Base-by-base conservation (phyloP, 1,140 invertebrate species). In the Mamestra configurata region DNA sequence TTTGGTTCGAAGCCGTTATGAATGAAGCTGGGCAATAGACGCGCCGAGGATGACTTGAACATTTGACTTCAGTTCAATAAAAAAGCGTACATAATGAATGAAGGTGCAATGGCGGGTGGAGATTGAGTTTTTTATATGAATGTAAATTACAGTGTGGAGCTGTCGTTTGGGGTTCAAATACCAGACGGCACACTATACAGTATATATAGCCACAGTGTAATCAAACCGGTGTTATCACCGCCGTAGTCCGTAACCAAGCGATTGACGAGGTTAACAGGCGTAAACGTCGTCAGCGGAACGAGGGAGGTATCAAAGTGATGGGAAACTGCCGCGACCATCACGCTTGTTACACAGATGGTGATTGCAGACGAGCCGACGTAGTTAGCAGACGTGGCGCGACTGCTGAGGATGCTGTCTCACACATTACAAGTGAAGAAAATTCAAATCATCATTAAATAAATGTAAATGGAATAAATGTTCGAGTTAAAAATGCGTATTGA, bases 1-100 rank as follows among this genome's bases (percentile, higher is more conserved):
- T 61, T 61, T 61, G 15, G 6, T 35, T 24, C 22, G 53, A 57
- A 57, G 27, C n/a, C 59, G 27, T n/a, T 15, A 24, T 57, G 53
- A 57, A 57, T 57, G 24, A 27, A 57, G 22, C 53, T 22, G n/a
- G n/a, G n/a, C n/a, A 15, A 22, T 57, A 57, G 53, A 57, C 53
- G 1, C 20, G 22, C 18, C 53, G 59, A n/a, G 3, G 59, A 35
- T 61, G 59, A 61, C 59, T 61, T 35, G 27, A n/a, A 61, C 31
- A 35, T 35, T 61, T 27, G 13, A 4, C 13, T 37, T 61, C 15
- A 10, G 10, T 24, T 37, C 4, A 35, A 31, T 31, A 31, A 61
- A 61, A 61, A 61, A 61, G 22, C 59, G 27, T 61, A 37, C 27
- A 61, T 37, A 61, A 61, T 61, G 53, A 61, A 35, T 61, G 59